Base-by-base conservation (phyloP, 2,888 invertebrate species). In the Drosophila parthenogenetica region DNA sequence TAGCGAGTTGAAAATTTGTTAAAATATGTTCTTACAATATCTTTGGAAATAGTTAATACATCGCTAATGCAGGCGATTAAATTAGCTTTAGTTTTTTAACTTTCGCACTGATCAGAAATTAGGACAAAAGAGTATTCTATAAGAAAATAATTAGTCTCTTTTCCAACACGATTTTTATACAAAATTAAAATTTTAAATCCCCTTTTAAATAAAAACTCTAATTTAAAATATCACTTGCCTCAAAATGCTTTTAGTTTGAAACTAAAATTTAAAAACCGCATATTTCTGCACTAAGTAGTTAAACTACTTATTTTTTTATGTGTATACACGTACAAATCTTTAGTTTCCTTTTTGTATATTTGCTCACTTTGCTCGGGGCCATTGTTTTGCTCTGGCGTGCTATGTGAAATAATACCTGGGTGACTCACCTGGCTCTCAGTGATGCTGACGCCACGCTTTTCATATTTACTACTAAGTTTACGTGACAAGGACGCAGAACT, bases 391-490 rank as follows among this genome's bases (percentile, higher is more conserved):
- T 25, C 22, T 32, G 29, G 8, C 29, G 8, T 32, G 42, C 17
- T 19, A 46, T 59, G 64, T 65, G 64, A 37, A 19, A 17, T 29
- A 29, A 29, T 29, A 46, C 67, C 50, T 68, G 48, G 35, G 16
- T 32, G 53, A 61, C 89, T 90, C 81, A 92, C 92, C 92, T 92
- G 92, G 73, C 92, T 92, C 74, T 92, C 92, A 37, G 91, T 91
- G 77, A 93, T 92, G 89, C 91, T 92, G 73, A 93, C 92, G 71
- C 89, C 87, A 66, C 92, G 91, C 74, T 92, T 91, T 74, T 93
- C 93, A 83, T 92, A 92, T 88, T 93, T 92, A 77, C 91, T 92
- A 74, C 93, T 93, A 66, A 91, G 91, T 65, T 92, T 91, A 75
- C 92, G 91, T 79, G 92, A 91, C 81, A 91, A 75, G 71, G 88